Conservation (phyloP, 2,888 invertebrate species). For the Deilephila porcellus region DNA sequence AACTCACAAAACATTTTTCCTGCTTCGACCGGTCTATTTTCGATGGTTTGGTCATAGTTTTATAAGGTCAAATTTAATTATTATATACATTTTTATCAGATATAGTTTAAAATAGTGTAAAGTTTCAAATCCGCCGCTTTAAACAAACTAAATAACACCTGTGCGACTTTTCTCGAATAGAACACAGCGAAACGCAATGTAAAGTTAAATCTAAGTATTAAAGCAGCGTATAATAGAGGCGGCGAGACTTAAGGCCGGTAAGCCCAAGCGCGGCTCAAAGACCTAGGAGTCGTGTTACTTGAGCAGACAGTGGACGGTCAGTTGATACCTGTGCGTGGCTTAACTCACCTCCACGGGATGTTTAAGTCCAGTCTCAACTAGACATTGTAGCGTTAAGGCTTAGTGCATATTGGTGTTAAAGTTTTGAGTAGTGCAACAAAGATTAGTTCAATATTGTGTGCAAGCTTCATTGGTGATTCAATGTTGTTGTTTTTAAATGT, state of each 20-base stretch:
- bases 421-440: conserved; percentile 5
- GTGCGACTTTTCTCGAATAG: conserved; percentile 29
- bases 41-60: no score
- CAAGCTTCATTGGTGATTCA: background rate
- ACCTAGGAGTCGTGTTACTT: conserved; percentile 69
- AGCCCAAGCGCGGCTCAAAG: conserved; percentile 58
- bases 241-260: conserved; percentile 60
- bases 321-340: conserved; percentile 59
- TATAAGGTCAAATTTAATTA: no score
- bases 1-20: no score
- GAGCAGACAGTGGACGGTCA: conserved; percentile 59
- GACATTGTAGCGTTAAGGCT: conserved; percentile 16
- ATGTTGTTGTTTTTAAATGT: background rate
- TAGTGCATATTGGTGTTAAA: conserved; percentile 9
- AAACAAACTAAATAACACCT: background rate
- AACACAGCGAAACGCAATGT: conserved; percentile 29
- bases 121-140: background rate
- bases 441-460: conserved; percentile 7
- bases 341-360: conserved; percentile 43
- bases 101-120: no score
- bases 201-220: conserved; percentile 66
- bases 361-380: conserved; percentile 15
- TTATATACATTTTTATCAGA: no score
- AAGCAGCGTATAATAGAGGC: conserved; percentile 66
- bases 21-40: no score